These are phyloP conservation scores for Sinohyriopsis cumingii DNA, from an alignment of 2,888 invertebrate species.

Conservation along the genomic window DNA sequence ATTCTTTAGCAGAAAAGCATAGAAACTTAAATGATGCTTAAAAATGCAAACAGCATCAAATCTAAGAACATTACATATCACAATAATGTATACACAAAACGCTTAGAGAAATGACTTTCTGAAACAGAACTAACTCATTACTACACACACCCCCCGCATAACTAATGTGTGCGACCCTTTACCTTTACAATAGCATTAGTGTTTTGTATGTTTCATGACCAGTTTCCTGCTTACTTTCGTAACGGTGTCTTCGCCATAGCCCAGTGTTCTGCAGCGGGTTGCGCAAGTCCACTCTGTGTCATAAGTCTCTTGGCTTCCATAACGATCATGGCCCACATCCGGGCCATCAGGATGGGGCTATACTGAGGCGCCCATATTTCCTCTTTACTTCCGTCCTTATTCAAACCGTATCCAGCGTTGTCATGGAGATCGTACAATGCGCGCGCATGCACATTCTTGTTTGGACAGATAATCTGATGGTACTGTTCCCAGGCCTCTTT, in stretches of 20 bases:
- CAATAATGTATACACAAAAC: too few relatives aligned
- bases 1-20: too few relatives aligned
- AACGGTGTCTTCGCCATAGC: constrained; percentile 60
- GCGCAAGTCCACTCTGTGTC: constrained; percentile 33
- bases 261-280: constrained; percentile 57
- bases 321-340: constrained; percentile 59
- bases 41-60: too few relatives aligned
- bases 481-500: constrained; percentile 80
- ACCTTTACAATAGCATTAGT: too few relatives aligned
- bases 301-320: constrained; percentile 51
- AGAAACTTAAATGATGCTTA: too few relatives aligned
- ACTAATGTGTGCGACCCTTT: too few relatives aligned
- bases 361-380: constrained; percentile 58
- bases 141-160: too few relatives aligned
- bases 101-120: neutral
- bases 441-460: constrained; percentile 38
- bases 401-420: constrained; percentile 42
- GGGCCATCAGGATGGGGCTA: constrained; percentile 56
- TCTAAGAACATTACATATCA: too few relatives aligned
- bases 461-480: constrained; percentile 82
- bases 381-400: constrained; percentile 36
- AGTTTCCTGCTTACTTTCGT: constrained; percentile 48
- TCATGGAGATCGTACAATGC: constrained; percentile 52
- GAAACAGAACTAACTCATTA: neutral
- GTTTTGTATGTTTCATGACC: too few relatives aligned